Percentiles rank a stretch among this genome's conserved stretches.
phyloP scores from a whole-genome alignment of 2,888 invertebrate species.

The Rhamnusium bicolor region DNA sequence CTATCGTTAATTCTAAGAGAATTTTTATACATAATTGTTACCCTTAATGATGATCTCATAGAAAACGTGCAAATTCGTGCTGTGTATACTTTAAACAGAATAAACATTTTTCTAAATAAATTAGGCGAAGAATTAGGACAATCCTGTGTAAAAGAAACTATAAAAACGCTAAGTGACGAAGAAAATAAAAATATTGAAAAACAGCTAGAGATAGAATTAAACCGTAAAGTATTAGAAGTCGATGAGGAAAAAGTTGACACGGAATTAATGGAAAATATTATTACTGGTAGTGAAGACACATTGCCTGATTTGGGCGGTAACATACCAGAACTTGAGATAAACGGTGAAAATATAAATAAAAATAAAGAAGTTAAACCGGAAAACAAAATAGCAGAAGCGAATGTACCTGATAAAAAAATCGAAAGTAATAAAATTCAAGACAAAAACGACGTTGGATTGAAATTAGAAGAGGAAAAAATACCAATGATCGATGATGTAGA shows the following conservation, averaged over 20 bases:
- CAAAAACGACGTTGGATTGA: background rate
- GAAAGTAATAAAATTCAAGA: background rate
- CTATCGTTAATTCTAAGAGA: constrained; percentile 58
- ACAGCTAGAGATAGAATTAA: constrained; percentile 48
- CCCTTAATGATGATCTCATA: constrained; percentile 61
- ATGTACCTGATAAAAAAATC: background rate
- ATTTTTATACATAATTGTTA: constrained; percentile 58
- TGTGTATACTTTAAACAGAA: constrained; percentile 57
- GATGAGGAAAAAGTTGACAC: constrained; percentile 48
- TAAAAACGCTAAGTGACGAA: constrained; percentile 45
- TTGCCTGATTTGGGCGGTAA: constrained; percentile 44
- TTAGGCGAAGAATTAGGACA: constrained; percentile 57
- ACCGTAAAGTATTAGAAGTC: constrained; percentile 34
- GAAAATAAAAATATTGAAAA: constrained; percentile 49
- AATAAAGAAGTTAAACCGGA: background rate
- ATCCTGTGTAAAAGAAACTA: constrained; percentile 54
- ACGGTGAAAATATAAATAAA: constrained; percentile 20
- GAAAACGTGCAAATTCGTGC: constrained; percentile 62
- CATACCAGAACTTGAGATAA: constrained; percentile 40
- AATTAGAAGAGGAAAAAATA: constrained; percentile 27
- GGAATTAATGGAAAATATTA: constrained; percentile 44
- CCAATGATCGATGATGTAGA: constrained; percentile 24
- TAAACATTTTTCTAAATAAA: constrained; percentile 54
- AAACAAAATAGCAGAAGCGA: background rate
- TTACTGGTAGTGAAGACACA: constrained; percentile 3